Evolutionary conservation across 92 coral and sea anemone genomes (phyloP).

Genomic region (Bergia sp.): DNA sequence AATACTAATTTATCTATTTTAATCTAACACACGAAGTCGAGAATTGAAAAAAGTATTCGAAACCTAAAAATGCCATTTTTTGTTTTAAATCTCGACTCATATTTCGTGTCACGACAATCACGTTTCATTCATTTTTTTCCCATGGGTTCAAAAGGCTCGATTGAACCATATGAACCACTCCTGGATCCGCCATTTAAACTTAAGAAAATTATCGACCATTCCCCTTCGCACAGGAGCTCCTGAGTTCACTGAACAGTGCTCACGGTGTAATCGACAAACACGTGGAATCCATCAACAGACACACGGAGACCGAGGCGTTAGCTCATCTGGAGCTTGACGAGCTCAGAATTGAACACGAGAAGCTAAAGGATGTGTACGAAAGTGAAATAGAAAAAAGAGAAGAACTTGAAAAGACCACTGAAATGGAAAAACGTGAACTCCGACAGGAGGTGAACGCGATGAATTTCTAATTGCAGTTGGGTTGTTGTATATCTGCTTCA

Average conservation of each 20-base stretch:
- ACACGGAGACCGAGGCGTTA: slow-evolving; percentile 75
- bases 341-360: slow-evolving; percentile 69
- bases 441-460: slow-evolving; percentile 19
- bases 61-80: no score
- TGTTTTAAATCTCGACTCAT: no score
- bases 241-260: slow-evolving; percentile 69
- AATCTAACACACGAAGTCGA: no score
- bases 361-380: slow-evolving; percentile 45
- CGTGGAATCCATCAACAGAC: slow-evolving; percentile 81
- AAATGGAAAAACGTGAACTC: slow-evolving; percentile 43
- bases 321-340: slow-evolving; percentile 87
- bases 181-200: no score
- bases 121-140: no score
- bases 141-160: background rate
- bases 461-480: background rate
- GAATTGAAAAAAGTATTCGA: no score
- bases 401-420: slow-evolving; percentile 32
- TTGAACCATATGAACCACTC: background rate
- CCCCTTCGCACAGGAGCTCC: slow-evolving; percentile 48
- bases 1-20: no score
- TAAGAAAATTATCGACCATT: background rate
- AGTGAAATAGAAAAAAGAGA: slow-evolving; percentile 54
- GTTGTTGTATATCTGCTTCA: background rate
- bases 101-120: no score
- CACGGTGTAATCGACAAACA: slow-evolving; percentile 75